A percentile compares a stretch with the other conserved stretches of the same genome.
These are phyloP conservation scores for Drosophila sproati DNA, from an alignment of 1,140 invertebrate species.

Conservation along the genomic window DNA sequence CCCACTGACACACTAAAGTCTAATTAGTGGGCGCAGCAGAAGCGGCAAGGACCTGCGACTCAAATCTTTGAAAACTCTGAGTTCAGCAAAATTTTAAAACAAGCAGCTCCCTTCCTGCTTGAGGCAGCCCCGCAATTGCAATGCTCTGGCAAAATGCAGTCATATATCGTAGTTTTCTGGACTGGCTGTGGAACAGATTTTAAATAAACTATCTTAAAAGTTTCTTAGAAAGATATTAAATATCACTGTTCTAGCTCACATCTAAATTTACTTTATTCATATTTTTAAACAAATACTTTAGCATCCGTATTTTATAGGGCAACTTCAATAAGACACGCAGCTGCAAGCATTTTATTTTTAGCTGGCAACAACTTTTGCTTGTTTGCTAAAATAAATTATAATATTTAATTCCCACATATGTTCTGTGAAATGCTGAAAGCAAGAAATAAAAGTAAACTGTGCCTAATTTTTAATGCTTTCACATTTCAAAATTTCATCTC, in stretches of 20 bases:
- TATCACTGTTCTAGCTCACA: too few species aligned
- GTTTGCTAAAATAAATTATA: background rate
- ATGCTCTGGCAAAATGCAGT: background rate
- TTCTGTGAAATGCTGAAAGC: background rate
- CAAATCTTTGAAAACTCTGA: conserved; percentile 47
- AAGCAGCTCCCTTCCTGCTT: background rate
- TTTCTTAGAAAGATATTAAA: too few species aligned
- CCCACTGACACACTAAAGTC: conserved; percentile 82
- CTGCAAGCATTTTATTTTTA: background rate
- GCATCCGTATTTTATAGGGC: background rate
- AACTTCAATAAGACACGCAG: background rate
- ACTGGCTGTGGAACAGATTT: background rate
- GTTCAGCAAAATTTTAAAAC: conserved; percentile 12
- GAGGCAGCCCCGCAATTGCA: background rate
- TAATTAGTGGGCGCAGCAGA: conserved; percentile 60
- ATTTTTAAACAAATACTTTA: too few species aligned
- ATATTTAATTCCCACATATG: conserved; percentile 1
- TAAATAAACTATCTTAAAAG: too few species aligned
- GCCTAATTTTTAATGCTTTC: conserved; percentile 1
- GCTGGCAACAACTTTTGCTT: too few species aligned
- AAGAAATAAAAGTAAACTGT: background rate
- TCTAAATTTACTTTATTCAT: too few species aligned
- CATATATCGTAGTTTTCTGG: background rate
- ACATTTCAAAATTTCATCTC: background rate
- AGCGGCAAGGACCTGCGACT: conserved; percentile 17